Conservation (phyloP, 2,797 vertebrate genomes). For the Acrossocheilus fasciatus region DNA sequence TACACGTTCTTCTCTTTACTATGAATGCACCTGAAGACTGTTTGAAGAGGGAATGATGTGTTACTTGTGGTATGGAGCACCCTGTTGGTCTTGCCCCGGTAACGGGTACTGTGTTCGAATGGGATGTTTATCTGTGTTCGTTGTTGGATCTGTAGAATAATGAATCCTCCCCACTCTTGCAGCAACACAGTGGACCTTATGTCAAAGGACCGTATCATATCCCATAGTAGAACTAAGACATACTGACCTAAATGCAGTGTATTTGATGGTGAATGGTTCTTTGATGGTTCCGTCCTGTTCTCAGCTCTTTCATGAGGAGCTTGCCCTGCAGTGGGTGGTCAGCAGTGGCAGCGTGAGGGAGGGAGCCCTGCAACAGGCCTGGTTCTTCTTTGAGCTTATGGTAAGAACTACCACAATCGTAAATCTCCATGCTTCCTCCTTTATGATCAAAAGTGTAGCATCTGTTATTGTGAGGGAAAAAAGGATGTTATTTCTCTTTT, state of each 20-base stretch:
- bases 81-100: conserved; percentile 26
- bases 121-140: conserved; percentile 13
- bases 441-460: background rate
- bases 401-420: conserved; percentile 75
- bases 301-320: conserved; percentile 97
- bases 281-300: conserved; percentile 44
- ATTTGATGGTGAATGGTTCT: conserved; percentile 18
- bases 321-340: conserved; percentile 98
- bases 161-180: conserved; percentile 55
- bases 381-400: conserved; percentile 99
- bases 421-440: background rate
- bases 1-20: conserved; percentile 70
- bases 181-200: conserved; percentile 57
- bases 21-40: conserved; percentile 60
- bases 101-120: conserved; percentile 20
- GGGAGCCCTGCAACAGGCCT: conserved; percentile 94
- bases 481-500: conserved; percentile 36
- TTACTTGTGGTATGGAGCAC: conserved; percentile 33
- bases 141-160: conserved; percentile 50
- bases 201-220: conserved; percentile 41
- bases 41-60: conserved; percentile 38
- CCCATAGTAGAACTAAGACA: conserved; percentile 44
- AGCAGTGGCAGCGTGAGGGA: conserved; percentile 97
- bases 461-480: background rate
- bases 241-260: background rate